Base-by-base conservation (phyloP, 1,140 invertebrate genomes). In the Drosophila sturtevanti region DNA sequence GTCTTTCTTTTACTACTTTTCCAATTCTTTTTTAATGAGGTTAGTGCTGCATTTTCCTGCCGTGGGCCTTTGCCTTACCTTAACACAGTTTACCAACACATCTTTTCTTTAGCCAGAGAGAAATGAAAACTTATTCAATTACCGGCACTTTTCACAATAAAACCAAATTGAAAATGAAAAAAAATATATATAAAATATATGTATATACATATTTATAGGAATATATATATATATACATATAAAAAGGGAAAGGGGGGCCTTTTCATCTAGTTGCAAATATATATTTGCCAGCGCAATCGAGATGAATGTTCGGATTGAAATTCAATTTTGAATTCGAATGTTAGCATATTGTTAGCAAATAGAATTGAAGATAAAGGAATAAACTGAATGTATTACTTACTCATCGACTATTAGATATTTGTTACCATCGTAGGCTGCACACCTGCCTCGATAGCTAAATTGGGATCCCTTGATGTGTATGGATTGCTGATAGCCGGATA, bases 321-420 rank as follows among this genome's bases (percentile, higher is more conserved):
- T 70, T 56, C 68, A 75, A 68, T 81, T 58, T 73, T 55, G 65
- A 67, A 68, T 76, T 66, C 61, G 73, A 66, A 77, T 85, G 73
- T 85, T 79, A 79, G 76, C 76, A 70, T 77, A 77, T 72, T 79
- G 68, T 78, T 75, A 74, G 71, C 59, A 16, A 34, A 51, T 63
- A 52, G 65, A 65, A 31, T 37, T 63, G 56, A 27, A 60, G 24
- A 24, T 31, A 27, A 35, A 22, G 34, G n/a, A 34, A 10, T 31
- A 16, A 51, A 52, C 11, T 64, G 11, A 52, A 37, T 34, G 21
- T 60, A 63, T 81, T 81, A 95, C 95, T 96, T 93, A 96, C 96
- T 96, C 95, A 89, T 97, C 95, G 82, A 96, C 95, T 68, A 97
- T 94, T 73, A 97, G 94, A 92, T 95, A 97, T 93, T 97, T 97